A percentile compares a stretch with the other conserved stretches of the same genome.
phyloP scores from a whole-genome alignment of 1,140 invertebrate genomes.

The Diachasma alloeum region DNA sequence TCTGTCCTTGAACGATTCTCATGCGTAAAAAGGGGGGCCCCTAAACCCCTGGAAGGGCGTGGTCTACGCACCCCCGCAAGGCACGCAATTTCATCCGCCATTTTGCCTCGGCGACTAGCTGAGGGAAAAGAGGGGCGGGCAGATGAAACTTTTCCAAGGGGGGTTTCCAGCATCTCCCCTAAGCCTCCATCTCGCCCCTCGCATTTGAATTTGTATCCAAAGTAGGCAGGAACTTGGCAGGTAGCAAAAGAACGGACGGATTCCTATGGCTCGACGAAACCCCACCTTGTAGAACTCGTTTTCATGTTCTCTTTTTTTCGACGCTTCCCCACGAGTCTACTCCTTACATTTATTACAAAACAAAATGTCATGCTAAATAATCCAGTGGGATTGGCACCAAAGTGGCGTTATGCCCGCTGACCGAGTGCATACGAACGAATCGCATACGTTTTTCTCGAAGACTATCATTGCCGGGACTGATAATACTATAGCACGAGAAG shows the following conservation, averaged over 20 bases:
- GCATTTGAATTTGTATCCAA: conserved; percentile 4
- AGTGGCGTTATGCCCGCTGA: not conserved
- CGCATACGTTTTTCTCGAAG: not conserved
- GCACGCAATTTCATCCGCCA: conserved; percentile 43
- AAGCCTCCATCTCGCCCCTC: not conserved
- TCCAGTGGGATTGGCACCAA: not conserved
- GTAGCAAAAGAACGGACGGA: not conserved
- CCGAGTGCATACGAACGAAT: not conserved
- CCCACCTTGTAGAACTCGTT: not conserved
- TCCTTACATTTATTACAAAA: not conserved
- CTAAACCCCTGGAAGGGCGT: conserved; percentile 45
- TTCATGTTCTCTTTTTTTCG: not conserved
- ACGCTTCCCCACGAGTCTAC: not conserved
- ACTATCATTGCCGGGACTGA: not conserved
- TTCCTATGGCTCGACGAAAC: not conserved
- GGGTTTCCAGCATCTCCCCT: not conserved
- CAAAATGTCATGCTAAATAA: not conserved
- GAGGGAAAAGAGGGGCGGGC: not conserved
- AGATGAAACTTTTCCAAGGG: conserved; percentile 7
- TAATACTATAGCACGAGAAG: not conserved
- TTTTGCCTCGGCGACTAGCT: conserved; percentile 40
- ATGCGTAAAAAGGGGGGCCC: not conserved
- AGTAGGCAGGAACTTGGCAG: conserved; percentile 6
- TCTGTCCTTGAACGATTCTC: not conserved
- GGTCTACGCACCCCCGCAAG: conserved; percentile 56